Percentiles rank a stretch among this genome's conserved stretches.
Conservation (phyloP, 2,888 invertebrate genomes). For the Sarcophaga carnaria region DNA sequence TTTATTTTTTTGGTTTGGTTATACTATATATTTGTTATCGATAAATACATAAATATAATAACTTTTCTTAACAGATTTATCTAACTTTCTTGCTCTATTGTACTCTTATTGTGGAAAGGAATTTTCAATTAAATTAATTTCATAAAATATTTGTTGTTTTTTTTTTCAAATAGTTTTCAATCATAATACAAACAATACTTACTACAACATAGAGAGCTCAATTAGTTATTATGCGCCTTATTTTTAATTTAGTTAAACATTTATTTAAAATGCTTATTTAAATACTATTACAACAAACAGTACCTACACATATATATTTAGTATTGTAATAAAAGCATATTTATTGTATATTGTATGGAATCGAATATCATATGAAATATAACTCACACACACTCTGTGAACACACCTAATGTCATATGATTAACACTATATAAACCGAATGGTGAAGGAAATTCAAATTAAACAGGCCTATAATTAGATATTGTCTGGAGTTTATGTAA, state of each 20-base stretch:
- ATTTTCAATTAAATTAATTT: neutral
- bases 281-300: constrained; percentile 17
- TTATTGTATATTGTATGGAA: neutral
- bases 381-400: neutral
- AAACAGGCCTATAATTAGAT: neutral
- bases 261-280: neutral
- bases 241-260: too few species aligned
- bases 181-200: neutral
- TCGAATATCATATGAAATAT: neutral
- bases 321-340: neutral
- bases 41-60: neutral
- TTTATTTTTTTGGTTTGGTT: constrained; percentile 14
- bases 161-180: neutral
- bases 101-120: constrained; percentile 32
- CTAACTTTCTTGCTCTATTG: neutral
- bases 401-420: neutral
- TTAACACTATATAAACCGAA: constrained; percentile 19
- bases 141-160: neutral
- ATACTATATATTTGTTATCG: neutral
- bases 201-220: constrained; percentile 15
- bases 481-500: neutral
- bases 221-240: constrained; percentile 31
- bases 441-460: neutral
- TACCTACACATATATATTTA: neutral
- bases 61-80: neutral